Percentiles rank a stretch among this genome's conserved stretches.
phyloP scores from a whole-genome alignment of 2,888 invertebrate species.

The Tineola bisselliella region DNA sequence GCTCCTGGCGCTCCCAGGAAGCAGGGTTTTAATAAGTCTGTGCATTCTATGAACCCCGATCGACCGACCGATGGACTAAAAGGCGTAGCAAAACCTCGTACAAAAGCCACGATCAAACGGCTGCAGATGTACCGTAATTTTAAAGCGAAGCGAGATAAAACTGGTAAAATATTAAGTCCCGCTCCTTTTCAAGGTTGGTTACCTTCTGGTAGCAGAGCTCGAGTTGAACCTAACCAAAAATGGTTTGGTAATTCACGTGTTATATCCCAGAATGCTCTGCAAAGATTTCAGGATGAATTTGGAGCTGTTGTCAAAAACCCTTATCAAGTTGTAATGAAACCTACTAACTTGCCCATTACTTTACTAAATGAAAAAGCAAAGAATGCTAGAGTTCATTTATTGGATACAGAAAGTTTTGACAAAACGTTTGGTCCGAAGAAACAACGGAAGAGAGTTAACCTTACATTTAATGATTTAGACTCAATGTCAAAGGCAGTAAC shows the following conservation, averaged over 20 bases:
- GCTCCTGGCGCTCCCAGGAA: slow-evolving; percentile 79
- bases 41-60: slow-evolving; percentile 96
- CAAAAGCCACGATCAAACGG: slow-evolving; percentile 94
- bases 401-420: slow-evolving; percentile 95
- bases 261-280: slow-evolving; percentile 89
- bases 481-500: slow-evolving; percentile 80
- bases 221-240: slow-evolving; percentile 96
- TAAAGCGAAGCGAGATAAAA: slow-evolving; percentile 90
- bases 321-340: slow-evolving; percentile 97
- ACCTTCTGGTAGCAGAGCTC: slow-evolving; percentile 87
- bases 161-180: slow-evolving; percentile 89
- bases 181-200: slow-evolving; percentile 96
- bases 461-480: slow-evolving; percentile 78
- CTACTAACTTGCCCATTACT: slow-evolving; percentile 93
- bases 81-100: slow-evolving; percentile 85
- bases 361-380: slow-evolving; percentile 92
- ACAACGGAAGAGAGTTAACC: slow-evolving; percentile 88
- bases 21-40: slow-evolving; percentile 85
- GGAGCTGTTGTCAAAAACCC: slow-evolving; percentile 95
- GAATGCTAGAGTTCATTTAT: slow-evolving; percentile 89
- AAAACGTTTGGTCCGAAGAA: slow-evolving; percentile 96
- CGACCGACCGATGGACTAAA: slow-evolving; percentile 80
- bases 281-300: slow-evolving; percentile 93
- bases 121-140: slow-evolving; percentile 98
- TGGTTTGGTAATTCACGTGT: slow-evolving; percentile 99